Percentiles rank a stretch among this genome's conserved stretches.
phyloP scores from a whole-genome alignment of 2,888 invertebrate species.

The Heteromurus nitidus region DNA sequence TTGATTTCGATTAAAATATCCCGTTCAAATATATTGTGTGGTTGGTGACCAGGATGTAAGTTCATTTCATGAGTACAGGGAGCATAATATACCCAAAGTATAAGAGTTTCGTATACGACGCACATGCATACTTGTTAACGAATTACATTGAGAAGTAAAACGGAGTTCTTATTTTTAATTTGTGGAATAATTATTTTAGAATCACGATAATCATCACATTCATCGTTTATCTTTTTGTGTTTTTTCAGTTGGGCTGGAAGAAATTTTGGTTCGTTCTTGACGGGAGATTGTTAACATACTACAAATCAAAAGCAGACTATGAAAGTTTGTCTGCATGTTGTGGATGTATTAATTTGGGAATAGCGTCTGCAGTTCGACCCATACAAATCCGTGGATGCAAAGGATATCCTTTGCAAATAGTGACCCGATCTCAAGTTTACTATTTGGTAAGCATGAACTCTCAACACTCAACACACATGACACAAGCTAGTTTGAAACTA shows the following conservation, averaged over 20 bases:
- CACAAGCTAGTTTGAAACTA: no score
- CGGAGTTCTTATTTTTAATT: no score
- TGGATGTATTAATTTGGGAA: slow-evolving; percentile 77
- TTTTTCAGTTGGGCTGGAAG: slow-evolving; percentile 77
- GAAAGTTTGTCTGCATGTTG: slow-evolving; percentile 78
- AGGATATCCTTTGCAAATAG: slow-evolving; percentile 72
- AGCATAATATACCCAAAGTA: no score
- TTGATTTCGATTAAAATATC: slow-evolving; percentile 61
- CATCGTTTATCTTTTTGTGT: slow-evolving; percentile 27
- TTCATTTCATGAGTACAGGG: no score
- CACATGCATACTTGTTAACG: no score
- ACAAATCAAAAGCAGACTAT: slow-evolving; percentile 78
- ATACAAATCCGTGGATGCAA: slow-evolving; percentile 70
- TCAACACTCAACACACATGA: no score
- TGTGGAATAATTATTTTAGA: no score
- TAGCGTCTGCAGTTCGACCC: slow-evolving; percentile 70
- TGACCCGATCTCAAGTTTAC: slow-evolving; percentile 71
- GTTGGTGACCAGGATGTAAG: no score
- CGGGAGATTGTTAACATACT: slow-evolving; percentile 78
- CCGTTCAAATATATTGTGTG: slow-evolving; percentile 23
- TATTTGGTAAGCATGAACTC: slow-evolving; percentile 72
- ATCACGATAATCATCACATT: no score
- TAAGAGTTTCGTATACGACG: no score
- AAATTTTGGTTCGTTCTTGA: slow-evolving; percentile 79
- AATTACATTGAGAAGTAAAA: no score